Evolutionary conservation across 2,113 vertebrate species (phyloP).

Genomic region (Brachypodius melanocephalos): DNA sequence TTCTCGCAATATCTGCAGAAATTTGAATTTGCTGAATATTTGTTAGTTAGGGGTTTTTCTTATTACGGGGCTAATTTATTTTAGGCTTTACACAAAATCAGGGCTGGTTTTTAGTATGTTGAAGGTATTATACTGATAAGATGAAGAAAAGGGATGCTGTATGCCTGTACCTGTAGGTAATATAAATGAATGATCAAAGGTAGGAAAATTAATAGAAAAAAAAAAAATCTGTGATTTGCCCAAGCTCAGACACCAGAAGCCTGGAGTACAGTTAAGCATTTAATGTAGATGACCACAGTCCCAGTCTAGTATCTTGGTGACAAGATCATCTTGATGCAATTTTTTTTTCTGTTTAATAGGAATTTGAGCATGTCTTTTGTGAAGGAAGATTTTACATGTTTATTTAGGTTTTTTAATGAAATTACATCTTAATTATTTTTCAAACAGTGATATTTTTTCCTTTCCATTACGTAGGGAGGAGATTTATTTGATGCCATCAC

Average conservation of each 20-base stretch:
- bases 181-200: background rate
- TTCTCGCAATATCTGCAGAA: background rate
- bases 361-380: background rate
- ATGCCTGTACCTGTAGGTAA: background rate
- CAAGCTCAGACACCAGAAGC: background rate
- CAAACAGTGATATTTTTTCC: background rate
- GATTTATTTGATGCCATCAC: slow-evolving; percentile 97
- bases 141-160: background rate
- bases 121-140: background rate
- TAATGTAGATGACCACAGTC: background rate
- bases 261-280: background rate
- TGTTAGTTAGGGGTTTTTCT: background rate
- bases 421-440: background rate
- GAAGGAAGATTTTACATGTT: background rate
- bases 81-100: background rate
- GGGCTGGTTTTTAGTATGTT: background rate
- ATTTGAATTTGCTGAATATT: background rate
- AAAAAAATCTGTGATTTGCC: background rate
- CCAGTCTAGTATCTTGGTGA: background rate
- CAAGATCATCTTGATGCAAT: background rate
- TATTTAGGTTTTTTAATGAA: background rate
- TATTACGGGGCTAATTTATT: background rate
- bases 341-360: background rate
- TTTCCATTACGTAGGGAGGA: slow-evolving; percentile 79
- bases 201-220: background rate